Evolutionary conservation across 2,113 vertebrate genomes (phyloP).

Genomic region (human (Homo sapiens)): GRCh38 chr4:7306001-7306500

Average conservation of each 20-base stretch:
- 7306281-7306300: accelerated
- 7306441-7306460: background rate
- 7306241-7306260: accelerated
- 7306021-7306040: background rate
- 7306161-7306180: background rate
- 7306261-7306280: background rate
- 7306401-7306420: background rate
- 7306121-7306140: background rate
- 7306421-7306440: background rate
- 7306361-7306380: accelerated
- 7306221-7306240: background rate
- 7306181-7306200: background rate
- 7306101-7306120: too few relatives aligned
- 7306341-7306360: background rate
- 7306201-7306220: background rate
- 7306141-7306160: background rate
- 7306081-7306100: background rate
- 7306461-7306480: accelerated
- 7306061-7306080: background rate
- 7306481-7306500: background rate
- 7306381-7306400: background rate
- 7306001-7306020: too few relatives aligned
- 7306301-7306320: too few relatives aligned
- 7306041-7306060: background rate
- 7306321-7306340: background rate